Percentiles rank a stretch among this genome's conserved stretches.
Conservation (phyloP, 2,888 invertebrate species). For the Cylindroiulus punctatus region DNA sequence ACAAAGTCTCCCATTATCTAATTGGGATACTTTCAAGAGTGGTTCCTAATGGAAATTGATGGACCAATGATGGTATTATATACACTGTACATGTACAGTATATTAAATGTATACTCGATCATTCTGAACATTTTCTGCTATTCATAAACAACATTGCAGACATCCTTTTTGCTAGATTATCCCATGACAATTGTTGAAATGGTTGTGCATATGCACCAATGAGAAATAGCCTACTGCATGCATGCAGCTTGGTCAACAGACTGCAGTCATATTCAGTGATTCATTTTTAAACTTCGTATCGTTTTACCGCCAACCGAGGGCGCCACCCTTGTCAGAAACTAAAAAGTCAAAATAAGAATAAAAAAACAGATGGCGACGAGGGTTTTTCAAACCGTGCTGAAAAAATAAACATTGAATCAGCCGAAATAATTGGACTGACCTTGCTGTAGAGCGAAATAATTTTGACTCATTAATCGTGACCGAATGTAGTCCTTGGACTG, state of each 20-base stretch:
- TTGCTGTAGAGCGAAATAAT: background rate
- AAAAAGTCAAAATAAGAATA: background rate
- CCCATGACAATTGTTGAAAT: no score
- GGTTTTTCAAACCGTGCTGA: background rate
- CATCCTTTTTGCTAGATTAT: no score
- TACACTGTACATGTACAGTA: no score
- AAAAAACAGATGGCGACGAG: background rate
- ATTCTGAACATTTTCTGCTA: no score
- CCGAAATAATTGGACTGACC: background rate
- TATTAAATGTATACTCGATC: no score
- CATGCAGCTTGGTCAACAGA: background rate
- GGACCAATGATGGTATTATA: no score
- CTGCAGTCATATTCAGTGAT: background rate
- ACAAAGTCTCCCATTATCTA: no score
- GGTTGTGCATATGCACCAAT: no score
- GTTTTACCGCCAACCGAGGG: background rate
- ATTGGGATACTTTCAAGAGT: no score
- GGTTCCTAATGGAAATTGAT: no score
- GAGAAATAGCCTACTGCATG: no score
- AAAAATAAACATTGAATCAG: background rate
- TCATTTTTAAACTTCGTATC: background rate
- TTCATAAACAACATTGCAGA: no score
- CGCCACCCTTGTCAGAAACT: background rate
- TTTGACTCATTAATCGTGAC: background rate
- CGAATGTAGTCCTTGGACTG: background rate